Base-by-base conservation (phyloP, 1,140 invertebrate species). In the Caenorhabditis briggsae region DNA sequence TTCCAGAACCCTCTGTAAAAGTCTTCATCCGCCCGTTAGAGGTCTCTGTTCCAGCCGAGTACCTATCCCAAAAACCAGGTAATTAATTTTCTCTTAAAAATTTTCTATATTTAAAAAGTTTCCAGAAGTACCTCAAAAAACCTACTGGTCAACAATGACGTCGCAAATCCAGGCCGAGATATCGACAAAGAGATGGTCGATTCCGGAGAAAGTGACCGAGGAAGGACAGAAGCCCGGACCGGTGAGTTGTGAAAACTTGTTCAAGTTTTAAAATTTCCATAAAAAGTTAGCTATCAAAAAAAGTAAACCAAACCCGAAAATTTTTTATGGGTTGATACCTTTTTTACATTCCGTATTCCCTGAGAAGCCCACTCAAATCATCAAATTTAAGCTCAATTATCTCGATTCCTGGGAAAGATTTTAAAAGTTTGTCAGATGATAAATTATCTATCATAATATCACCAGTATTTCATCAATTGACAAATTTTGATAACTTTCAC, bases 11-110 rank as follows among this genome's bases (percentile, higher is more conserved):
- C 64, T 82, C 85, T 2, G 85, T 86, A 48, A 48, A 70, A 70
- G 85, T 86, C 46, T 86, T 82, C 85, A 70, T 86, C 64, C 85
- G 85, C n/a, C 85, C 85, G 5, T 25, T 86, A 48, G 85, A 86
- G 61, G 85, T 86, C 25, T 56, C 85, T 16, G 74, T 86, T 46
- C 85, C 85, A 78, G 70, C 46, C 5, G 70, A 78, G 12, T 78
- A 50, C 46, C 9, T 78, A 18, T 78, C 50, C 46, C 70, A 78
- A 1, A 78, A 78, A 23, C 70, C 70, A 78, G 70, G 70, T 58
- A 33, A 56, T 16, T 18, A 9, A 59, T 1, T 83, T 25, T 46
- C 2, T 48, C 2, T n/a, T 14, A 41, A 25, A 14, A 33, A 2
- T 14, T 41, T 59, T 56, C 43, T 23, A 16, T 11, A 41, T 2